Evolutionary conservation across 1,140 invertebrate genomes (phyloP), one percentile per base, ranked within the genome.

Genomic region (Melanaphis sacchari): DNA sequence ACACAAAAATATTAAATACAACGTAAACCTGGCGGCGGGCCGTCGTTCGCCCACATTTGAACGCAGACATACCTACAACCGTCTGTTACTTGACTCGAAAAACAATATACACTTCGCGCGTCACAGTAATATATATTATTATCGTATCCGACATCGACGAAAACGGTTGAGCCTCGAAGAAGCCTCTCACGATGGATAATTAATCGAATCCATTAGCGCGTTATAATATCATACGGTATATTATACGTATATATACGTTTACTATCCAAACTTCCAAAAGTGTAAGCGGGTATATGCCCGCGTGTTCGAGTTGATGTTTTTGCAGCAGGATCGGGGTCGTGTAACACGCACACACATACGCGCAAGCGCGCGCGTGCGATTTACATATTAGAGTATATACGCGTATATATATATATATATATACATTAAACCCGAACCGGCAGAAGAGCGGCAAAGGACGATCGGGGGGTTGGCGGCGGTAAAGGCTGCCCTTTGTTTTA

Each of bases 401-500:
- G 15, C 36, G 21, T 18, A n/a, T n/a, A 66, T 8, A n/a, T 8
- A 66, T 11, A 66, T 66, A 66, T 38, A n/a, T 24, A 36, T 3
- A 41, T 84, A 15, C 31, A 84, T 84, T 84, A 40, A 6, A 41
- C 82, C 40, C 24, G 9, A 41, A 41, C 82, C 36, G 76, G 76
- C 38, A 84, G 38, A 84, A 84, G 36, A 41, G 82, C 82, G 36
- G 82, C 24, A 41, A 40, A 26, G 82, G 82, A 40, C 36, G 52
- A 36, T 38, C 49, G 38, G 89, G 52, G 52, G 52, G 59, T 49
- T 21, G 46, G 59, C 26, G 89, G 89, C 4, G 36, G 36, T 40
- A 85, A 85, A 76, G 40, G 41, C 90, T 41, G 40, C 43, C 90
- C 81, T 91, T 91, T 91, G 90, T 91, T 91, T 91, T 91, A 91